phyloP scores from a whole-genome alignment of 1,140 invertebrate species.

The Halyomorpha halys region DNA sequence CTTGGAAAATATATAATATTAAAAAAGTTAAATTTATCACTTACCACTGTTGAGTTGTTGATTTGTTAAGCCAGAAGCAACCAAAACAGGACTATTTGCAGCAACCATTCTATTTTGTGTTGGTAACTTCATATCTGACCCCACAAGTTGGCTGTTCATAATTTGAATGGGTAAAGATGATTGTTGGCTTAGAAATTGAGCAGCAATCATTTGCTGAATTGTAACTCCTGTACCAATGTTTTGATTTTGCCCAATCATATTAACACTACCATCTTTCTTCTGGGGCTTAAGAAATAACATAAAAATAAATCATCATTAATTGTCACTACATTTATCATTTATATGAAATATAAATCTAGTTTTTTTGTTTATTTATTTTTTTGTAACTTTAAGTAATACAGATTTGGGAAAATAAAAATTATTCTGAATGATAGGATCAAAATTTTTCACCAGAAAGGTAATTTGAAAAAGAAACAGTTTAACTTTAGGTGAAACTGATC shows the following conservation, averaged over 20 bases:
- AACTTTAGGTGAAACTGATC: no score
- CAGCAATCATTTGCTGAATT: constrained; percentile 27
- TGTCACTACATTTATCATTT: no score
- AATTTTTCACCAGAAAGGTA: no score
- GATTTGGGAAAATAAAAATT: neutral
- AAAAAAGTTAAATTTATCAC: neutral
- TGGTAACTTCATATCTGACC: constrained; percentile 18
- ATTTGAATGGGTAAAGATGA: constrained; percentile 21
- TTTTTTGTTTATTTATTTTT: no score
- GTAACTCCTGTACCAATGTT: constrained; percentile 22
- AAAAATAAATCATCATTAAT: no score
- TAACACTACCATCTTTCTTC: constrained; percentile 29
- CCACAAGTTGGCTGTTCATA: constrained; percentile 23
- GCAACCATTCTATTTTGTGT: constrained; percentile 21
- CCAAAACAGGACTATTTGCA: constrained; percentile 21
- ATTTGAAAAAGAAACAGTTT: no score
- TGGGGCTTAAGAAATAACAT: constrained; percentile 22
- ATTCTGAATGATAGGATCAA: neutral
- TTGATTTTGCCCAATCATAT: constrained; percentile 21
- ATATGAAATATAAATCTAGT: no score
- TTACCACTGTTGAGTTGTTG: constrained; percentile 25
- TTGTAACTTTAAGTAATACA: no score
- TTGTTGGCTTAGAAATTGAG: constrained; percentile 25
- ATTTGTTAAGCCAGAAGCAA: constrained; percentile 5
- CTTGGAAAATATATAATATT: no score